Conservation (phyloP, 2,888 invertebrate genomes). For the Aphidius colemani region DNA sequence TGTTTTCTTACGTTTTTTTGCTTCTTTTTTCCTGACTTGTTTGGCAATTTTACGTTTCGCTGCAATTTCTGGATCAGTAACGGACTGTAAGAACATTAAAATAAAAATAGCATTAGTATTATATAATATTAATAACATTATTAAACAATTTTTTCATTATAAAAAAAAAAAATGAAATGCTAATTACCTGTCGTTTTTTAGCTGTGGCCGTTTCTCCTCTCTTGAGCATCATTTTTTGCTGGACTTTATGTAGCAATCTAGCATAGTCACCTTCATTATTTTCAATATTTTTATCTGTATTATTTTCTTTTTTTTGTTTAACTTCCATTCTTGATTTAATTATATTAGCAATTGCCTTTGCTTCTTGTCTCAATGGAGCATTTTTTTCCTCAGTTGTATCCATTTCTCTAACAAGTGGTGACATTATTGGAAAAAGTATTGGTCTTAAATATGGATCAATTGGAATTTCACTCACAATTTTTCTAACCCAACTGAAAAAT, state of each 20-base stretch:
- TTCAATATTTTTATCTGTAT: too few species aligned
- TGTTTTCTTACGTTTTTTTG: slow-evolving; percentile 77
- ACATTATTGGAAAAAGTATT: slow-evolving; percentile 71
- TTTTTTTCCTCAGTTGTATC: slow-evolving; percentile 72
- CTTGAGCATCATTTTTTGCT: slow-evolving; percentile 71
- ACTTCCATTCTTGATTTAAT: slow-evolving; percentile 72
- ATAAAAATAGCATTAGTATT: background rate
- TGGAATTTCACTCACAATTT: slow-evolving; percentile 70
- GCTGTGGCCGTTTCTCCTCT: slow-evolving; percentile 78
- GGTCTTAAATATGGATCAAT: slow-evolving; percentile 63
- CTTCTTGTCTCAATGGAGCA: slow-evolving; percentile 68
- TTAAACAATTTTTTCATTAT: slow-evolving; percentile 4
- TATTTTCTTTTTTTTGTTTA: background rate
- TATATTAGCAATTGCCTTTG: slow-evolving; percentile 76
- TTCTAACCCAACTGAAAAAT: slow-evolving; percentile 84
- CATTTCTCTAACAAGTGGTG: slow-evolving; percentile 80
- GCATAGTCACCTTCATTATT: slow-evolving; percentile 73
- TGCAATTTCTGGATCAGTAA: slow-evolving; percentile 81
- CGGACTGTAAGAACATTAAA: slow-evolving; percentile 61
- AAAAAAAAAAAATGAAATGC: background rate
- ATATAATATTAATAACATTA: background rate
- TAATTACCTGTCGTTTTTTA: slow-evolving; percentile 61
- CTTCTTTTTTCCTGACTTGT: slow-evolving; percentile 79
- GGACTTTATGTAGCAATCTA: slow-evolving; percentile 69
- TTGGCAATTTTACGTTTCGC: slow-evolving; percentile 82